Percentiles rank a stretch among this genome's conserved stretches.
phyloP scores from a whole-genome alignment of 1,140 invertebrate genomes.

The Ericerus pela region DNA sequence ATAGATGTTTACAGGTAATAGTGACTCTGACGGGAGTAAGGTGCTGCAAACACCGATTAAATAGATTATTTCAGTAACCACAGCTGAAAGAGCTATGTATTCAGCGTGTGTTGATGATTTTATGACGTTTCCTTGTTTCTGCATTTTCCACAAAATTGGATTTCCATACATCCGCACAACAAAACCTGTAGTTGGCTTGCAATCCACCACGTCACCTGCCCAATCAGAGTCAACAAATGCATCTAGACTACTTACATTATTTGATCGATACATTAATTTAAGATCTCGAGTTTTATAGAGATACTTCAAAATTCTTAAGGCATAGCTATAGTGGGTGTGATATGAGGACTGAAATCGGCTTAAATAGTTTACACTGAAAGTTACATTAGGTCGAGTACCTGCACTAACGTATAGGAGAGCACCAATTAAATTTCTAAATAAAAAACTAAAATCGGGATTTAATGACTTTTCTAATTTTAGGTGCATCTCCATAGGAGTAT shows the following conservation, averaged over 20 bases:
- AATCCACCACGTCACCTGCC: background rate
- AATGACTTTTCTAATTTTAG: background rate
- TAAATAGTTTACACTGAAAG: conserved; percentile 25
- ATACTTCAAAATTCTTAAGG: conserved; percentile 29
- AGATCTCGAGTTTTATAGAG: conserved; percentile 25
- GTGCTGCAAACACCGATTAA: background rate
- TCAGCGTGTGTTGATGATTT: background rate
- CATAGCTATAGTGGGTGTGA: conserved; percentile 27
- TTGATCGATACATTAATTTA: background rate
- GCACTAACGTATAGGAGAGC: background rate
- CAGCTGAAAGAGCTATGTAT: background rate
- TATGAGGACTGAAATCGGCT: conserved; percentile 28
- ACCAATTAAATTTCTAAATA: conserved; percentile 1
- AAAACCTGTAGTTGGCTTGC: background rate
- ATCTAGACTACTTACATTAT: background rate
- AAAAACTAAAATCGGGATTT: background rate
- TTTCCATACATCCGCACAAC: background rate
- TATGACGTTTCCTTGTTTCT: conserved; percentile 2
- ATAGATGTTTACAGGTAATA: background rate
- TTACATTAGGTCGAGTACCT: conserved; percentile 28
- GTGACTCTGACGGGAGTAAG: too few relatives aligned
- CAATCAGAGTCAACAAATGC: background rate
- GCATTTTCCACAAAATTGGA: conserved; percentile 11
- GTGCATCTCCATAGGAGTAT: background rate
- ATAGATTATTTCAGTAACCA: background rate